Evolutionary conservation across 2,113 vertebrate species (phyloP).

Genomic region (Pan paniscus): DNA sequence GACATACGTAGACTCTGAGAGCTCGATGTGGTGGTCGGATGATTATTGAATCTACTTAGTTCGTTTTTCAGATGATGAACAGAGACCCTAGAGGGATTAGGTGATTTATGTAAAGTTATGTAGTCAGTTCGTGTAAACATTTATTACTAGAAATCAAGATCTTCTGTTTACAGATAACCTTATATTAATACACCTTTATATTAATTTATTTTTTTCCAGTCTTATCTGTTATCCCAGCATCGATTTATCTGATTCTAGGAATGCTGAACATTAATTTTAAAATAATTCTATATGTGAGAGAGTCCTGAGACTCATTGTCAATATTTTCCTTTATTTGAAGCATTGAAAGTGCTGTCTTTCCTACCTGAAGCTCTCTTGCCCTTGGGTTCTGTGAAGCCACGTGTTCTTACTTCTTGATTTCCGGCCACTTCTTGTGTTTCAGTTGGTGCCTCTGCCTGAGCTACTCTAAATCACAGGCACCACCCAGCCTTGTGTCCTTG

Average conservation of each 20-base stretch:
- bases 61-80: background rate
- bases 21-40: background rate
- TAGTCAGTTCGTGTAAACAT: background rate
- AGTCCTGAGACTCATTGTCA: background rate
- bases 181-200: background rate
- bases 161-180: background rate
- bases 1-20: background rate
- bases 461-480: background rate
- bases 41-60: background rate
- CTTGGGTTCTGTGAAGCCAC: background rate
- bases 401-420: background rate
- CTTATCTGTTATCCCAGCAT: background rate
- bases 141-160: background rate
- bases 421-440: background rate
- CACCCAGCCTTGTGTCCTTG: background rate
- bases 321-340: background rate
- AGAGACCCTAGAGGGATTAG: background rate
- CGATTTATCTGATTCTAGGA: background rate
- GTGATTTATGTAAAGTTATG: background rate
- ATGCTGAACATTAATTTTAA: background rate
- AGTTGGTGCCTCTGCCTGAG: background rate
- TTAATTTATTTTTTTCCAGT: background rate
- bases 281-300: background rate
- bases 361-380: background rate
- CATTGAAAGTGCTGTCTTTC: background rate